Conservation (phyloP, 2,888 invertebrate genomes). For the Drosophila neutralis region DNA sequence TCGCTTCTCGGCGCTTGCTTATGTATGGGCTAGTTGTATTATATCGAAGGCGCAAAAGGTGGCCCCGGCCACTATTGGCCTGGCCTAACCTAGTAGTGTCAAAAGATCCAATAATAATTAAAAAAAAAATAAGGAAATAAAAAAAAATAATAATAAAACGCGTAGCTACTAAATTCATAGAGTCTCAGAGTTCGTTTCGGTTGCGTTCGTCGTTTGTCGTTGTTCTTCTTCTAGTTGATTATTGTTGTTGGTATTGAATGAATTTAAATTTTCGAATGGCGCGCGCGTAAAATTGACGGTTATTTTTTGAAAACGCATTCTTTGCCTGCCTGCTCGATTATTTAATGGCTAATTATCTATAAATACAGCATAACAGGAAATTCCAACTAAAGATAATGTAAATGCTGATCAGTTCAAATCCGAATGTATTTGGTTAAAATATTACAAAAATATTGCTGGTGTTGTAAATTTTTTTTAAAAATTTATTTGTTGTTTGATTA, state of each 20-base stretch:
- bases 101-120: background rate
- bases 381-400: conserved; percentile 6
- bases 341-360: conserved; percentile 35
- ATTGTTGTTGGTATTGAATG: conserved; percentile 68
- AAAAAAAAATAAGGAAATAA: background rate
- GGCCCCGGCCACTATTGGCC: conserved; percentile 25
- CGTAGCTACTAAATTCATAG: background rate
- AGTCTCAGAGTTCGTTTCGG: conserved; percentile 22
- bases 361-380: conserved; percentile 16
- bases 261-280: conserved; percentile 79
- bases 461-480: conserved; percentile 34
- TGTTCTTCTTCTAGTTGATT: conserved; percentile 15
- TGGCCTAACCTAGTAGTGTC: background rate
- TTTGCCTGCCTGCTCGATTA: conserved; percentile 39
- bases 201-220: conserved; percentile 27
- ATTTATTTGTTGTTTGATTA: conserved; percentile 38
- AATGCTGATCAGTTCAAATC: conserved; percentile 21
- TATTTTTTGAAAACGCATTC: conserved; percentile 69
- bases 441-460: conserved; percentile 13
- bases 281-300: conserved; percentile 79
- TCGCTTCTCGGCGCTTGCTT: background rate
- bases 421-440: background rate
- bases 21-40: conserved; percentile 24
- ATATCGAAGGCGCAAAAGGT: conserved; percentile 45
- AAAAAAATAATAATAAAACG: conserved; percentile 12